Base-by-base conservation (phyloP, 2,113 vertebrate species). In the Perca flavescens region DNA sequence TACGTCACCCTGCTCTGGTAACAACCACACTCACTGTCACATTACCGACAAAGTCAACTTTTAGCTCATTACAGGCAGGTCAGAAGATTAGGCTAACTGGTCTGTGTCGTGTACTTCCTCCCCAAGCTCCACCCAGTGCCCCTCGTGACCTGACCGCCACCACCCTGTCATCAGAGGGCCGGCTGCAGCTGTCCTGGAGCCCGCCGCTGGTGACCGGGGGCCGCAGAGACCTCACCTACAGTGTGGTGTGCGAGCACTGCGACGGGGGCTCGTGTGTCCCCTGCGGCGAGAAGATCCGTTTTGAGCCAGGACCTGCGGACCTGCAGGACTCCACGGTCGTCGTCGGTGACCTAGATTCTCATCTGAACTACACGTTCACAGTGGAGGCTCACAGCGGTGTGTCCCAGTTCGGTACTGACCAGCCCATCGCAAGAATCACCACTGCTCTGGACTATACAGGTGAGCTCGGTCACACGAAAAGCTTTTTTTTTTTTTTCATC, bases 331-430 rank as follows among this genome's bases (percentile, higher is more conserved):
- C 96, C 0, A 73, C 82, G 0, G 92, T 99, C 54, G 89, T 88
- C 0, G 82, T 97, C 49, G 93, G 91, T 0, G 96, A 97, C 69
- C 95, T 99, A 91, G 97, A 99, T 75, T 96, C 98, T 0, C 97
- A 98, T 11, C 94, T 98, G 46, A 99, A 99, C 95, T 99, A 99
- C 90, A 98, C 97, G 15, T 99, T 99, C 52, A 94, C 92, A 0
- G 96, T 99, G 0, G 97, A 98, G 89, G 96, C 95, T 19, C 95
- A 93, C 28, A 99, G 97, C 0, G 97, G 98, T 0, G 97, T 99
- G 86, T 99, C 98, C 0, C 61, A 91, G 76, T 93, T 95, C 80
- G 93, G 95, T 86, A 60, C 60, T 0, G 88, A 84, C 13, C 95
- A 80, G 65, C 96, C 96, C 47, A 69, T 90, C 9, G 92, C 86